These are phyloP conservation scores for Erebia aethiops DNA, from an alignment of 2,888 invertebrate species.

Conservation along the genomic window DNA sequence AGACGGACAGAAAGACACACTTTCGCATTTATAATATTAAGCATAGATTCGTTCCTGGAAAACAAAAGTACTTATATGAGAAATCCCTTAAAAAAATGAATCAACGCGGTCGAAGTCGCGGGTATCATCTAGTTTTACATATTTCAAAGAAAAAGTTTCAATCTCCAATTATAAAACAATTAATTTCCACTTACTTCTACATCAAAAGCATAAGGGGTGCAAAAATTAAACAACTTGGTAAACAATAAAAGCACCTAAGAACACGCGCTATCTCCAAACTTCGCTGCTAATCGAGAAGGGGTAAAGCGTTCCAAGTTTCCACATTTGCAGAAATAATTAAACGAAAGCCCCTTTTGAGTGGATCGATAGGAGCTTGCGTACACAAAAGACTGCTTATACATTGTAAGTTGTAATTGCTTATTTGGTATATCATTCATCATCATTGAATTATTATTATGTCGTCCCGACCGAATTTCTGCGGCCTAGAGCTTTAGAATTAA, in stretches of 20 bases:
- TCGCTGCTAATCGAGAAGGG: slow-evolving; percentile 67
- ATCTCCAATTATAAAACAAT: background rate
- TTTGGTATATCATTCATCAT: too few relatives aligned
- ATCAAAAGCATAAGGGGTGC: slow-evolving; percentile 22
- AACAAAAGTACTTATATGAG: too few relatives aligned
- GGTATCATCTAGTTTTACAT: too few relatives aligned
- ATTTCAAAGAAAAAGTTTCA: too few relatives aligned
- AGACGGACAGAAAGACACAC: too few relatives aligned
- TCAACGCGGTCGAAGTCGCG: too few relatives aligned
- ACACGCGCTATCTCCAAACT: slow-evolving; percentile 40
- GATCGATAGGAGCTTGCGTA: slow-evolving; percentile 30
- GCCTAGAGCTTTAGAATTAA: too few relatives aligned
- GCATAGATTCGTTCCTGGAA: too few relatives aligned
- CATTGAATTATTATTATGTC: too few relatives aligned
- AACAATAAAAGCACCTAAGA: slow-evolving; percentile 37
- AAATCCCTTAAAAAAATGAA: too few relatives aligned
- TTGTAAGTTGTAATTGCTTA: background rate
- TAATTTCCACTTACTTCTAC: slow-evolving; percentile 16
- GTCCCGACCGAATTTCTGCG: too few relatives aligned
- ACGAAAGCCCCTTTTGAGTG: slow-evolving; percentile 45
- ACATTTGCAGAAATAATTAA: slow-evolving; percentile 80
- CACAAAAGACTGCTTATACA: slow-evolving; percentile 4
- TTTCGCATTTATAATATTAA: too few relatives aligned
- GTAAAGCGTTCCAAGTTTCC: slow-evolving; percentile 67
- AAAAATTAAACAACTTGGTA: slow-evolving; percentile 38